Percentiles rank a stretch among this genome's conserved stretches.
These are phyloP conservation scores for Spilarctia lutea DNA, from an alignment of 2,888 invertebrate species.

Conservation along the genomic window DNA sequence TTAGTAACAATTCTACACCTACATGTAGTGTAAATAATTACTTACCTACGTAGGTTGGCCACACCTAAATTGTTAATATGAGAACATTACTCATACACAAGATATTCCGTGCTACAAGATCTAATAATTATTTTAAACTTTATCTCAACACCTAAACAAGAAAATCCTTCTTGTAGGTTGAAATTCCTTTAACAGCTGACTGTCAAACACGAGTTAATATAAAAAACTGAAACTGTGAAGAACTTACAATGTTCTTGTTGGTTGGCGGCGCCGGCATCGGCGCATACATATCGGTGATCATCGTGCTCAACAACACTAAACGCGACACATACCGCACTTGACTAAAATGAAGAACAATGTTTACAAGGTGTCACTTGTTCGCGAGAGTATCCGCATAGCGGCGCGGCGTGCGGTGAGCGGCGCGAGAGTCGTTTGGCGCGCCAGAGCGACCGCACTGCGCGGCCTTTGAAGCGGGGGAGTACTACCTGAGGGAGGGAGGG, in stretches of 20 bases:
- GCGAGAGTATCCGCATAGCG: constrained; percentile 58
- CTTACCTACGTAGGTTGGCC: background rate
- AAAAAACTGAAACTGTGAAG: constrained; percentile 30
- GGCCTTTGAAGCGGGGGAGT: constrained; percentile 54
- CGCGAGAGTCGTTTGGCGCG: constrained; percentile 55
- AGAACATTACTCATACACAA: background rate
- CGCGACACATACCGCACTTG: constrained; percentile 56
- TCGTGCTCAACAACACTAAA: constrained; percentile 70
- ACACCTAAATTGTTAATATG: background rate
- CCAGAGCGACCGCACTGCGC: constrained; percentile 49
- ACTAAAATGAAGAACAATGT: constrained; percentile 29
- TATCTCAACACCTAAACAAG: background rate
- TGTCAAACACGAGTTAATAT: constrained; percentile 43
- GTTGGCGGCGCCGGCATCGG: constrained; percentile 78
- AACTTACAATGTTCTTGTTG: constrained; percentile 81
- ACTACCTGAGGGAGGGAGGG: constrained; percentile 48
- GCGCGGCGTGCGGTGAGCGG: constrained; percentile 52
- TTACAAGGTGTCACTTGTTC: constrained; percentile 50
- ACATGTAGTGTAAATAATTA: background rate
- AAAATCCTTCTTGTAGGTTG: background rate
- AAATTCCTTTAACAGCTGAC: constrained; percentile 15
- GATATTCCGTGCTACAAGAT: too few relatives aligned
- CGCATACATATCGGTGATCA: constrained; percentile 85
- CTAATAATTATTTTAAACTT: background rate
- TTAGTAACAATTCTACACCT: background rate